Evolutionary conservation across 2,888 invertebrate species (phyloP), one percentile per base, ranked within the genome.

Genomic region (Physocephala rufipes): DNA sequence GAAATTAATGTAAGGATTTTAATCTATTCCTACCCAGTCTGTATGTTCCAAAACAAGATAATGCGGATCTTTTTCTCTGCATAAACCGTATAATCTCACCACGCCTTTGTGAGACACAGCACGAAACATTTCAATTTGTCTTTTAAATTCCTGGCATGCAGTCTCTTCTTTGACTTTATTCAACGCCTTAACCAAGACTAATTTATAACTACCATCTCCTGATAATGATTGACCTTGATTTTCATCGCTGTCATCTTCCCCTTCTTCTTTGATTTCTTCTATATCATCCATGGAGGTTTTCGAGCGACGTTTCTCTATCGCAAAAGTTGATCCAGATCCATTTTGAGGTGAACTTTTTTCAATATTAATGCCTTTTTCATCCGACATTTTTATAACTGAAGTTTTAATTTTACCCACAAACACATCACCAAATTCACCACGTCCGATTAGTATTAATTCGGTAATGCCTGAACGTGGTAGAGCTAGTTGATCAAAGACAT

Each of bases 381-480:
- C 78, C 2, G 68, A n/a, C 5, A 71, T 30, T 63, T 80, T 78
- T 36, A 85, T 74, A 0, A 81, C 82, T 75, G 78, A 79, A 0
- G 65, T 82, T 80, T 79, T 89, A 84, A 78, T 88, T 85, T 89
- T 95, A 63, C 94, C 95, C 51, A 96, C 87, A 79, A 93, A 91
- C 0, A 97, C 93, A 78, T 97, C 97, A 0, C 97, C 97, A 81
- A 95, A 97, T 79, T 95, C 94, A 0, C 97, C 96, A 28, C 95
- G 92, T 21, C 96, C 91, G 3, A 91, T 87, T 51, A 90, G 88
- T 12, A 91, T 89, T 1, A 90, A 85, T 26, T 93, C 93, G 0
- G 90, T 91, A 0, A 97, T 87, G 71, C 93, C 88, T 2, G 90
- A 89, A 45, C 96, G 88, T 0, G 94, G 92, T 63, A 94, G 88